Conservation (phyloP, 2,888 invertebrate genomes). For the Falcaria lacertinaria region DNA sequence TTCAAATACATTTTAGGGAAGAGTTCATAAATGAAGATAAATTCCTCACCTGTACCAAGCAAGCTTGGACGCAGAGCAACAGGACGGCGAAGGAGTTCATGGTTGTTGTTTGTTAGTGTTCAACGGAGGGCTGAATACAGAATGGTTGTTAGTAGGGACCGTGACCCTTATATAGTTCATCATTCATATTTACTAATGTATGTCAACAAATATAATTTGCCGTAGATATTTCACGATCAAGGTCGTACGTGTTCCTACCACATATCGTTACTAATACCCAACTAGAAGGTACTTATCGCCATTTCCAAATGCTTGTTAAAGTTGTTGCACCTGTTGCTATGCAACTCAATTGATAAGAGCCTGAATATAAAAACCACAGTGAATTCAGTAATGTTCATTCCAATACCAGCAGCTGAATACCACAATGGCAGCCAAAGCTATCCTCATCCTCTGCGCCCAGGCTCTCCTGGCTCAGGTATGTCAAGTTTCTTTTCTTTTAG, state of each 20-base stretch:
- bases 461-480: constrained; percentile 18
- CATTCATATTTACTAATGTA: not conserved
- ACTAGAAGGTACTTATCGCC: not conserved
- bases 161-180: not conserved
- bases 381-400: not conserved
- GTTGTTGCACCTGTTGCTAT: not conserved
- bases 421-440: constrained; percentile 6
- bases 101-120: not conserved
- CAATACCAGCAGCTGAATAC: not conserved
- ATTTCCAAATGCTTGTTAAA: not conserved
- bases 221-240: too few relatives aligned
- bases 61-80: constrained; percentile 17
- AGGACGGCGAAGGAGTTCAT: constrained; percentile 19
- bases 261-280: too few relatives aligned
- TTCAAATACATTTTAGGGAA: too few relatives aligned
- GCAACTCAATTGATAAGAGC: not conserved
- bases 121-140: not conserved
- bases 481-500: too few relatives aligned
- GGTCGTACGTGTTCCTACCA: too few relatives aligned
- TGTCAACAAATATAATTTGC: not conserved
- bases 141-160: not conserved
- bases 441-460: constrained; percentile 12
- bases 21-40: too few relatives aligned
- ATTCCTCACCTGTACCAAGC: constrained; percentile 15
- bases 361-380: not conserved